A percentile compares a stretch with the other conserved stretches of the same genome.
phyloP scores from a whole-genome alignment of 2,797 vertebrate genomes.

The Artibeus lituratus region DNA sequence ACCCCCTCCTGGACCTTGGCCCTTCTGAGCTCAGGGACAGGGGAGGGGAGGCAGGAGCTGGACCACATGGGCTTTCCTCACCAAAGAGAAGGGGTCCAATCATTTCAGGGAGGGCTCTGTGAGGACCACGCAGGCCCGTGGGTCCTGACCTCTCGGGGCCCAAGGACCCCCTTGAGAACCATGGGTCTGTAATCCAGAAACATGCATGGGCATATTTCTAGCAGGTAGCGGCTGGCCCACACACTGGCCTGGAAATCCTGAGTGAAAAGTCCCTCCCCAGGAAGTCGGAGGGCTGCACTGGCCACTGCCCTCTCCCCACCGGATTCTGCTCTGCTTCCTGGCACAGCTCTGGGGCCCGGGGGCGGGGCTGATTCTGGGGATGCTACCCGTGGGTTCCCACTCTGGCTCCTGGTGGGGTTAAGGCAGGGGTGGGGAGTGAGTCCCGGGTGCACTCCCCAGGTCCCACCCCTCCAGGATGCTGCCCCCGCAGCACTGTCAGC shows the following conservation, averaged over 20 bases:
- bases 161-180: not conserved
- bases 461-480: not conserved
- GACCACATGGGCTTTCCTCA: not conserved
- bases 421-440: accelerated
- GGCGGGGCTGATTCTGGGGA: not conserved
- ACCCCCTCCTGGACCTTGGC: no score
- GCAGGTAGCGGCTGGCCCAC: not conserved
- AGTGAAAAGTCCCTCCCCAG: not conserved
- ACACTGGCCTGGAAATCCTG: not conserved
- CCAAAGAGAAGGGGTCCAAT: not conserved
- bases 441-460: not conserved
- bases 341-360: not conserved
- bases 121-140: not conserved
- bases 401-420: not conserved
- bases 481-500: not conserved
- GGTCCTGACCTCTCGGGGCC: not conserved
- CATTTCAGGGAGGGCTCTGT: not conserved
- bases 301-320: not conserved
- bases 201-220: not conserved
- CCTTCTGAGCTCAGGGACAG: not conserved
- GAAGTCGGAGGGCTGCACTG: not conserved
- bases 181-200: not conserved
- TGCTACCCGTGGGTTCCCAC: not conserved
- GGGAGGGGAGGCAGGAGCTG: not conserved
- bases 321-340: no score